These are phyloP conservation scores for Pitta sordida DNA, from an alignment of 2,113 vertebrate genomes.

Conservation along the genomic window DNA sequence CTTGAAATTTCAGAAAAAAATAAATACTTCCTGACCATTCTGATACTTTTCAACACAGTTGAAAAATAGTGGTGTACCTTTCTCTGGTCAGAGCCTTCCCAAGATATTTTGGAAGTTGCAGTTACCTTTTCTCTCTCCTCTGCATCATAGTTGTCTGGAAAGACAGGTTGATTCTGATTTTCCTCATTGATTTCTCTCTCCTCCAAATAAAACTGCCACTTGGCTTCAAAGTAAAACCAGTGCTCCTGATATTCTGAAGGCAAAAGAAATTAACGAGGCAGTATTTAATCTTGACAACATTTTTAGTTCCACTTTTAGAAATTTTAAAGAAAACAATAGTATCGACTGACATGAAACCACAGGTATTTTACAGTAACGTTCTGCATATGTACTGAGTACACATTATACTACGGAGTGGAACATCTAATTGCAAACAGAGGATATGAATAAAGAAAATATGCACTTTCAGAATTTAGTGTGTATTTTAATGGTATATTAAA, in stretches of 20 bases:
- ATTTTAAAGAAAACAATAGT: neutral
- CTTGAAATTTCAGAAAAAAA: neutral
- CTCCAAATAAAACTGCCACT: conserved; percentile 97
- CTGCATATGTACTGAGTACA: neutral
- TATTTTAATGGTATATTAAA: neutral
- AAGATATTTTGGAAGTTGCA: neutral
- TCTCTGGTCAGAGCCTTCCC: neutral
- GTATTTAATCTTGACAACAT: fast-evolving
- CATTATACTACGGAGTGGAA: neutral
- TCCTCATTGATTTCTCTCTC: conserved; percentile 87
- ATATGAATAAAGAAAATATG: neutral
- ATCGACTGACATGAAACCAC: neutral
- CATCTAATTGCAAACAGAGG: neutral
- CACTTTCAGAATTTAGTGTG: neutral
- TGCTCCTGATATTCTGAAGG: conserved; percentile 91
- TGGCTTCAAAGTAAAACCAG: conserved; percentile 98
- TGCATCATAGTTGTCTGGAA: conserved; percentile 82
- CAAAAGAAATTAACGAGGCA: conserved; percentile 1
- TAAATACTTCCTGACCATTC: neutral
- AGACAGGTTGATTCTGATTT: conserved; percentile 76
- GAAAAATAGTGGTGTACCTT: neutral
- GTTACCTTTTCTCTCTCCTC: conserved; percentile 90
- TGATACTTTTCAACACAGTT: no score
- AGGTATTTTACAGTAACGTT: neutral
- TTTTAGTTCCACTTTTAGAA: neutral